phyloP scores from a whole-genome alignment of 92 coral and sea anemone species.

The Plumapathes pennacea region DNA sequence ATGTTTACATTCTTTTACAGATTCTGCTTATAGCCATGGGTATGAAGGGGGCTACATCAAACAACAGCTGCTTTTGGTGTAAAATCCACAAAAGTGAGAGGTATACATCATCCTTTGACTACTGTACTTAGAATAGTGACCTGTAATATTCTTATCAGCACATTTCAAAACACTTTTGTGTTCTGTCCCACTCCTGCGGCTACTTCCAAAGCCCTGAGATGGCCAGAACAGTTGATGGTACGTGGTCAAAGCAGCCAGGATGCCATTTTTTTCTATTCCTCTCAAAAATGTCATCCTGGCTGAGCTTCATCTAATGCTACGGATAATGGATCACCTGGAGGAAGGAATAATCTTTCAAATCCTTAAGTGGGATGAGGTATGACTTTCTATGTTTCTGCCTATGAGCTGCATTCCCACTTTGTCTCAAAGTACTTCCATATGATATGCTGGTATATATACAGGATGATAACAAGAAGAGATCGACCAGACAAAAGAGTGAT shows the following conservation, averaged over 20 bases:
- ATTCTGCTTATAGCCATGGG: slow-evolving; percentile 9
- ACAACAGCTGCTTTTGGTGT: slow-evolving; percentile 7
- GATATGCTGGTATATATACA: background rate
- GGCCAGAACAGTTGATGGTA: background rate
- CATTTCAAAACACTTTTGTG: background rate
- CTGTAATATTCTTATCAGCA: background rate
- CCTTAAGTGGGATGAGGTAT: slow-evolving; percentile 23
- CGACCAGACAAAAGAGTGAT: background rate
- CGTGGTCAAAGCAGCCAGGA: slow-evolving; percentile 11
- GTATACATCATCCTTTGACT: background rate
- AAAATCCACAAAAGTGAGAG: slow-evolving; percentile 15
- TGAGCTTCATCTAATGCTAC: slow-evolving; percentile 17
- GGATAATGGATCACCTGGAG: slow-evolving; percentile 25
- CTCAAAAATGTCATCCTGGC: slow-evolving; percentile 10
- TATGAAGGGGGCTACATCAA: slow-evolving; percentile 9
- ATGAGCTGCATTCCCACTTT: background rate
- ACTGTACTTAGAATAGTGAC: background rate
- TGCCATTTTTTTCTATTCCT: slow-evolving; percentile 24
- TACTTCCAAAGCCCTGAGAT: slow-evolving; percentile 1
- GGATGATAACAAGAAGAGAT: slow-evolving; percentile 4
- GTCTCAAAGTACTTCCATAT: background rate
- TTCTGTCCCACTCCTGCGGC: background rate
- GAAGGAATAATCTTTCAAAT: slow-evolving; percentile 22
- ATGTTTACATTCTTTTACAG: background rate
- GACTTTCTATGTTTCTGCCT: background rate